These are phyloP conservation scores for Zelostemma sp. DNA, from an alignment of 1,140 invertebrate species.

Conservation along the genomic window DNA sequence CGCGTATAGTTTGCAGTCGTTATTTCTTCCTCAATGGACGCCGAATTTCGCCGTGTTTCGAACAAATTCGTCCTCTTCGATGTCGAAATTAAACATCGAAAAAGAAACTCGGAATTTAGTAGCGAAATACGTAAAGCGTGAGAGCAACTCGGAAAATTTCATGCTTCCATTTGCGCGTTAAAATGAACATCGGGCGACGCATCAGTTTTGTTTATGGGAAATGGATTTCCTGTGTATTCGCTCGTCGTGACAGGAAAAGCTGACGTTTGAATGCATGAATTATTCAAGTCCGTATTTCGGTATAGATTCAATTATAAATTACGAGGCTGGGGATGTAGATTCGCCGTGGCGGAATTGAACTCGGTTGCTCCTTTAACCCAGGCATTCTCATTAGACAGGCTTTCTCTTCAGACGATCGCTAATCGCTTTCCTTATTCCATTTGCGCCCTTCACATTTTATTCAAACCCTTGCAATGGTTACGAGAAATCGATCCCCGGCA, in stretches of 20 bases:
- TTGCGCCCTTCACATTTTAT: constrained; percentile 20
- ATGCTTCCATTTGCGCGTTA: neutral
- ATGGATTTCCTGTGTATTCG: neutral
- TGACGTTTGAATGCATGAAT: constrained; percentile 26
- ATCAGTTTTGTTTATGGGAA: constrained; percentile 20
- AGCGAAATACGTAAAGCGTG: neutral
- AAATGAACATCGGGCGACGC: constrained; percentile 9
- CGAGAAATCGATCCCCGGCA: constrained; percentile 29
- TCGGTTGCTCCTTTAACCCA: neutral
- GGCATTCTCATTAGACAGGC: constrained; percentile 23
- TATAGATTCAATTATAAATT: constrained; percentile 28
- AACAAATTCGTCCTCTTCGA: too few species aligned
- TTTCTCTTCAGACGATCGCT: constrained; percentile 15
- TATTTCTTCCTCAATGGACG: too few species aligned
- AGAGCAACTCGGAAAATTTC: neutral
- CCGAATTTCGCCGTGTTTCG: too few species aligned
- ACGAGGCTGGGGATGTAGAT: too few species aligned
- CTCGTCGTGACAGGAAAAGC: constrained; percentile 6
- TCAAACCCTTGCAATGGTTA: constrained; percentile 11
- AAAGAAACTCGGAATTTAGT: neutral
- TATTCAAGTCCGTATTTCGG: constrained; percentile 34
- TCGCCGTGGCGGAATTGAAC: constrained; percentile 19
- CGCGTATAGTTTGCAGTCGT: constrained; percentile 15
- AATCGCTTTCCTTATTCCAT: constrained; percentile 33
- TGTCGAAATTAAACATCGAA: too few species aligned